Conservation (phyloP, 2,113 vertebrate species). For the Tetraodon nigroviridis region DNA sequence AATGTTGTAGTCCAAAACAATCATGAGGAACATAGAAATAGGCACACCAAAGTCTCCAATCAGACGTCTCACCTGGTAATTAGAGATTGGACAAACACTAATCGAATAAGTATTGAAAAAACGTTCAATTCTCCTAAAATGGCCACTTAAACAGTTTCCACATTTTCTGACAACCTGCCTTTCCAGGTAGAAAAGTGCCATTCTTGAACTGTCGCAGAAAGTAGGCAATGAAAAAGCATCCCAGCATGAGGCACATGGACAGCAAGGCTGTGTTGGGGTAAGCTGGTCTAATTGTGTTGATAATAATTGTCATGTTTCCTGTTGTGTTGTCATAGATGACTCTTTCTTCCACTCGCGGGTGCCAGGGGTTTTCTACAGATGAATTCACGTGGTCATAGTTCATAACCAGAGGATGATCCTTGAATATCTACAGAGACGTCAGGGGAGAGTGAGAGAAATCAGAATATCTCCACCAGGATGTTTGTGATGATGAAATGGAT, state of each 20-base stretch:
- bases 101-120: not conserved
- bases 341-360: conserved; percentile 39
- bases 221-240: conserved; percentile 89
- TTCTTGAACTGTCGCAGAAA: conserved; percentile 93
- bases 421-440: conserved; percentile 76
- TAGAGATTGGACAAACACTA: not conserved
- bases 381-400: conserved; percentile 72
- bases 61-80: conserved; percentile 82
- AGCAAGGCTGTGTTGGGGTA: conserved; percentile 93
- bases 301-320: conserved; percentile 12
- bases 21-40: conserved; percentile 91
- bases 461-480: not conserved
- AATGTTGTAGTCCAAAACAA: conserved; percentile 78
- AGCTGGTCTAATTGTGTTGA: not conserved
- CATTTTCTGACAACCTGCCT: conserved; percentile 61
- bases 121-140: not conserved
- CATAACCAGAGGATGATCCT: conserved; percentile 72
- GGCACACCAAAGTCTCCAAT: conserved; percentile 96
- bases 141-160: not conserved
- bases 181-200: conserved; percentile 89
- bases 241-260: conserved; percentile 91
- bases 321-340: conserved; percentile 58
- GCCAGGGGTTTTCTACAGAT: conserved; percentile 66
- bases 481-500: not conserved
- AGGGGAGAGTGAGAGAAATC: not conserved